These are phyloP conservation scores for Parambassis ranga DNA, from an alignment of 2,797 vertebrate genomes.

Conservation along the genomic window DNA sequence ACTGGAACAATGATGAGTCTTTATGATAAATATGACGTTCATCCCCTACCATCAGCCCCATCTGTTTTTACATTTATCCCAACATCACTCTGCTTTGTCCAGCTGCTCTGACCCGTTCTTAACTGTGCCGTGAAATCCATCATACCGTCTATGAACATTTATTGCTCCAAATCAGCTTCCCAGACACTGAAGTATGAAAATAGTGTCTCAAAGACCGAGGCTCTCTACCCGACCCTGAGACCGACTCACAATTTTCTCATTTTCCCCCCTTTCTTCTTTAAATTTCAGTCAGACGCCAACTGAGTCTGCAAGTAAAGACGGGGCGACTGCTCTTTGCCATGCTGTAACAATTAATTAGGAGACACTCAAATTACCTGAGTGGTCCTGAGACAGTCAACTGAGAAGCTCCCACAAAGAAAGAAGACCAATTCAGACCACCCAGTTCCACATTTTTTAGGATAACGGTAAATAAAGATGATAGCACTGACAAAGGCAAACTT, in stretches of 20 bases:
- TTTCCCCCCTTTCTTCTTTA: neutral
- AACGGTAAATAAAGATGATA: slow-evolving; percentile 8
- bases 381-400: slow-evolving; percentile 20
- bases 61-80: slow-evolving; percentile 66
- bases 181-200: slow-evolving; percentile 69
- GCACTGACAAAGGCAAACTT: neutral
- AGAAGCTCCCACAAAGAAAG: slow-evolving; percentile 32
- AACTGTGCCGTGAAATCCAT: slow-evolving; percentile 59
- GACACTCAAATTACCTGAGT: slow-evolving; percentile 57
- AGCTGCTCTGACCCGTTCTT: slow-evolving; percentile 38
- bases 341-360: slow-evolving; percentile 66
- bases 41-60: slow-evolving; percentile 28
- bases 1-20: slow-evolving; percentile 18
- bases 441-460: slow-evolving; percentile 15
- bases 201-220: slow-evolving; percentile 41
- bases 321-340: slow-evolving; percentile 38
- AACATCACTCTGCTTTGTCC: slow-evolving; percentile 1
- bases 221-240: slow-evolving; percentile 30
- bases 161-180: slow-evolving; percentile 57
- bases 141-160: slow-evolving; percentile 44
- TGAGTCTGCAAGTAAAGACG: slow-evolving; percentile 17
- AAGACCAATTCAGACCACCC: slow-evolving; percentile 43
- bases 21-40: slow-evolving; percentile 28
- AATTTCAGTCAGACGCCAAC: slow-evolving; percentile 44
- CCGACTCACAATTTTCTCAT: slow-evolving; percentile 16